phyloP scores from a whole-genome alignment of 2,888 invertebrate genomes.

The Cephus runcator region DNA sequence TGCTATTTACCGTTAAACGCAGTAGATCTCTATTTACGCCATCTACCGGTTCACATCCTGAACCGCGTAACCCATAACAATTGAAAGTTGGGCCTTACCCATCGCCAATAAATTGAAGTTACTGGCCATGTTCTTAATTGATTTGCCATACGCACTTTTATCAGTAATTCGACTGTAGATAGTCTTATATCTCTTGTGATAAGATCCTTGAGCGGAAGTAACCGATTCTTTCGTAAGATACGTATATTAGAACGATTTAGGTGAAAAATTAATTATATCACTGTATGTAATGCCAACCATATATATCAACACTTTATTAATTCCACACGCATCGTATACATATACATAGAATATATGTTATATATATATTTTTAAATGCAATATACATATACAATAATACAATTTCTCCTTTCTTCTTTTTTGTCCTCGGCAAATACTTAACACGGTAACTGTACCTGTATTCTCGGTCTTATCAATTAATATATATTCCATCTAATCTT shows the following conservation, averaged over 20 bases:
- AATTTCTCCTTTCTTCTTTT: conserved; percentile 17
- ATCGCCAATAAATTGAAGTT: no score
- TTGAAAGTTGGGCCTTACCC: no score
- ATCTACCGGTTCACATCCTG: not conserved
- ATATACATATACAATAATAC: conserved; percentile 48
- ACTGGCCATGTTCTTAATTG: no score
- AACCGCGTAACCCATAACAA: no score
- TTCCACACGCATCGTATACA: conserved; percentile 53
- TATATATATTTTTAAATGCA: conserved; percentile 43
- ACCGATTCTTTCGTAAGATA: no score
- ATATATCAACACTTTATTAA: conserved; percentile 57
- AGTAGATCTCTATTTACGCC: conserved; percentile 41
- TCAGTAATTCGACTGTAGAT: no score
- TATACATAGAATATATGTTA: conserved; percentile 43
- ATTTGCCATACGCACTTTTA: no score
- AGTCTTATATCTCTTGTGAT: no score
- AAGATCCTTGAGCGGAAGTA: no score
- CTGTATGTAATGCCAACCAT: conserved; percentile 43
- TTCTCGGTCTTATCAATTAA: conserved; percentile 26
- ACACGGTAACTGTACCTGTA: conserved; percentile 7
- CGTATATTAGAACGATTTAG: no score
- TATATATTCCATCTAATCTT: conserved; percentile 27
- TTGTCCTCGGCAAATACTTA: no score
- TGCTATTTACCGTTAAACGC: conserved; percentile 49
- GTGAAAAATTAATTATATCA: no score